phyloP scores from a whole-genome alignment of 2,888 invertebrate species.

The Napeogenes sylphis region DNA sequence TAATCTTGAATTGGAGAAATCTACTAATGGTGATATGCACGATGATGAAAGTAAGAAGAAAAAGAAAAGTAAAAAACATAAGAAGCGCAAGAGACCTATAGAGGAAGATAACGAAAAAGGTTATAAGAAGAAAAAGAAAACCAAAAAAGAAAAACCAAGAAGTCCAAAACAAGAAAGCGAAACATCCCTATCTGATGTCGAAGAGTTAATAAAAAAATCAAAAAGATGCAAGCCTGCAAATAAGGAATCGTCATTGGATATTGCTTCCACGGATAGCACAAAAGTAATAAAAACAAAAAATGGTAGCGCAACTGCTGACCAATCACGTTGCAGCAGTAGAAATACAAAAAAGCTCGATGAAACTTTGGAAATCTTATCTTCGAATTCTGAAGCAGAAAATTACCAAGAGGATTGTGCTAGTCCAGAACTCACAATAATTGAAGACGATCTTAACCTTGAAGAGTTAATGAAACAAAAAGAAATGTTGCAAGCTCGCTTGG shows the following conservation, averaged over 20 bases:
- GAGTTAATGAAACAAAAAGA: conserved; percentile 94
- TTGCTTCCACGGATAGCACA: conserved; percentile 37
- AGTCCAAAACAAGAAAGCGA: conserved; percentile 61
- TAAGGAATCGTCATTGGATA: conserved; percentile 37
- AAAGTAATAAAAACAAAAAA: conserved; percentile 45
- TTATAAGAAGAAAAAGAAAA: conserved; percentile 76
- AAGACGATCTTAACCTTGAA: conserved; percentile 91
- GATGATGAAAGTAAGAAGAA: conserved; percentile 65
- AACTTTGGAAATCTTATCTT: conserved; percentile 81
- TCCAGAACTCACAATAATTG: conserved; percentile 85
- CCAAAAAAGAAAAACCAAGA: conserved; percentile 77
- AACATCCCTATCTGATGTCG: conserved; percentile 62
- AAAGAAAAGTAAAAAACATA: conserved; percentile 79
- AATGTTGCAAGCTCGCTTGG: conserved; percentile 85
- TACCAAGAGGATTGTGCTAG: conserved; percentile 81
- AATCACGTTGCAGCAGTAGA: conserved; percentile 36
- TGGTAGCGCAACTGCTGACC: conserved; percentile 40
- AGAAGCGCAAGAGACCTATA: conserved; percentile 82
- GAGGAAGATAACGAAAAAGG: conserved; percentile 72
- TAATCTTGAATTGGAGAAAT: conserved; percentile 41
- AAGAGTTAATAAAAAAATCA: conserved; percentile 62
- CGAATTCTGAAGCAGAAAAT: conserved; percentile 81
- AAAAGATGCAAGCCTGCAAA: conserved; percentile 46
- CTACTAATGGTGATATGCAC: conserved; percentile 42
- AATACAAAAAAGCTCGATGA: conserved; percentile 40